These are phyloP conservation scores for Novumbra hubbsi DNA, from an alignment of 2,797 vertebrate species.

Conservation along the genomic window DNA sequence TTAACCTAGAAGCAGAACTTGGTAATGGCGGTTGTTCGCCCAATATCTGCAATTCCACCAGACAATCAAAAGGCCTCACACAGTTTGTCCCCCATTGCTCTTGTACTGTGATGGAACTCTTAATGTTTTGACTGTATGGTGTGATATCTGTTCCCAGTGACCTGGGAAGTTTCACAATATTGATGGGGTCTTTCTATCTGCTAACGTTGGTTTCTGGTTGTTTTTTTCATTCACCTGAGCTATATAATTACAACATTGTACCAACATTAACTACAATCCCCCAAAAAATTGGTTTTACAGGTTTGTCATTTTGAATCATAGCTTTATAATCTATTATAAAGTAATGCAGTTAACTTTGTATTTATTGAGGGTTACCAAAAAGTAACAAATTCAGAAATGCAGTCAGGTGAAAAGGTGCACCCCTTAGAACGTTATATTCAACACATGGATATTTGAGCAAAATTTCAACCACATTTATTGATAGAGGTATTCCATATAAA, in stretches of 20 bases:
- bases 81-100: constrained; percentile 14
- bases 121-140: background rate
- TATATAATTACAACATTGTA: background rate
- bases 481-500: too few relatives aligned
- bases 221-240: background rate
- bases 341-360: background rate
- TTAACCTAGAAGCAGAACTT: background rate
- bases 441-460: too few relatives aligned
- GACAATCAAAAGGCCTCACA: constrained; percentile 1
- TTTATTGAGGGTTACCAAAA: too few relatives aligned
- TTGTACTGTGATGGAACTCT: background rate
- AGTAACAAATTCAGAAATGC: too few relatives aligned
- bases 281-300: too few relatives aligned
- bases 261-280: background rate
- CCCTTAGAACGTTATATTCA: too few relatives aligned
- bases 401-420: too few relatives aligned
- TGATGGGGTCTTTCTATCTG: background rate
- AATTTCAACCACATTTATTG: too few relatives aligned
- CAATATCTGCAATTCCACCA: background rate
- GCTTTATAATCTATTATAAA: background rate
- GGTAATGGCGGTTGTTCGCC: background rate
- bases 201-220: constrained; percentile 54
- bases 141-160: background rate
- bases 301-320: background rate
- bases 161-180: background rate